These are phyloP conservation scores for Drosophila multiciliata DNA, from an alignment of 2,888 invertebrate genomes.

Conservation along the genomic window DNA sequence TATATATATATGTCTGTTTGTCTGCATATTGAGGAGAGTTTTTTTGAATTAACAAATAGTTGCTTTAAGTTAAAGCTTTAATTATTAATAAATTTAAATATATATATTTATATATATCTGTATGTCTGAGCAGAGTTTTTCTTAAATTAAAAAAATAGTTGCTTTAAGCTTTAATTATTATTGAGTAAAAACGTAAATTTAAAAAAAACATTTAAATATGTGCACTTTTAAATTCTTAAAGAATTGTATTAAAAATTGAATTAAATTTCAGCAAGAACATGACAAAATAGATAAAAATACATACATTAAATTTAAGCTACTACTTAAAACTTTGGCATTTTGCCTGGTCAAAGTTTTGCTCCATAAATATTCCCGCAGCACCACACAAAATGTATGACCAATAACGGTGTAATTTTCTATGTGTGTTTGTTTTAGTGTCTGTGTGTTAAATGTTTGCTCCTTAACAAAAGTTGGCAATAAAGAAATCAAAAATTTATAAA, in stretches of 20 bases:
- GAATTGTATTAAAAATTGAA: constrained; percentile 26
- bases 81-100: not conserved
- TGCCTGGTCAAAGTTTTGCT: constrained; percentile 33
- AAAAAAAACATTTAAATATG: no score
- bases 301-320: constrained; percentile 22
- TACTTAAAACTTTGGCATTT: constrained; percentile 50
- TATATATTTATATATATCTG: no score
- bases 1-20: not conserved
- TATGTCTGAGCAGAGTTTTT: no score
- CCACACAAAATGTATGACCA: constrained; percentile 29
- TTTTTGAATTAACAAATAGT: not conserved
- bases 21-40: not conserved
- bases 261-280: constrained; percentile 23
- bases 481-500: not conserved
- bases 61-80: not conserved
- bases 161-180: no score
- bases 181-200: no score
- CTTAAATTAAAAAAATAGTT: no score
- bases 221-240: no score
- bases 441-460: not conserved
- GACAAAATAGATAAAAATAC: constrained; percentile 1
- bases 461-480: not conserved
- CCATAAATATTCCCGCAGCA: constrained; percentile 30
- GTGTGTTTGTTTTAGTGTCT: constrained; percentile 3
- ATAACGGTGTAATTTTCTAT: not conserved